Conservation (phyloP, 1,140 invertebrate species). For the Danaus plexippus region DNA sequence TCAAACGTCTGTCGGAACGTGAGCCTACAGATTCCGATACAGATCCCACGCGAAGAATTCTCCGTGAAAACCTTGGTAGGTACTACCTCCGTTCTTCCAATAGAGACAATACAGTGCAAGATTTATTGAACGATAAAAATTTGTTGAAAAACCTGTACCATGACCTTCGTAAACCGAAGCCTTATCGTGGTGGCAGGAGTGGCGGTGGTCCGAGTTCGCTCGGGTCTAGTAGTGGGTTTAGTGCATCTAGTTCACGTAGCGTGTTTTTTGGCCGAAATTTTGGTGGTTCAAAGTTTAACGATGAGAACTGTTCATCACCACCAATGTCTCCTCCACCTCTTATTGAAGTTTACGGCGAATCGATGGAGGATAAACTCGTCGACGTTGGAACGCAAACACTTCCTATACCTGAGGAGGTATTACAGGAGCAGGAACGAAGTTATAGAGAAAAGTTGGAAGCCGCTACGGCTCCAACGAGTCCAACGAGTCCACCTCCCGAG, state of each 20-base stretch:
- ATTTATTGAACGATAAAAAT: conserved; percentile 79
- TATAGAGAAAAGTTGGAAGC: conserved; percentile 53
- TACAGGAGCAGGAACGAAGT: conserved; percentile 64
- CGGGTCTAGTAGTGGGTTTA: conserved; percentile 20
- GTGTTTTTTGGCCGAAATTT: conserved; percentile 50
- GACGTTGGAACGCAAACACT: conserved; percentile 76
- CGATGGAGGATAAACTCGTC: conserved; percentile 64
- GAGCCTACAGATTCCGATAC: conserved; percentile 45
- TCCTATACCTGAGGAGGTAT: conserved; percentile 70
- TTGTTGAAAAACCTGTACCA: conserved; percentile 81
- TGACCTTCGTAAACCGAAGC: conserved; percentile 78
- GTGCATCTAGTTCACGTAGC: conserved; percentile 44
- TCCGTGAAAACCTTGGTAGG: conserved; percentile 77
- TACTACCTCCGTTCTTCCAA: conserved; percentile 78
- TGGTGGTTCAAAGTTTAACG: conserved; percentile 37
- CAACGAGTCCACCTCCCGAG: conserved; percentile 49
- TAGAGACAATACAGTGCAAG: conserved; percentile 78
- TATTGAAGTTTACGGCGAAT: conserved; percentile 77
- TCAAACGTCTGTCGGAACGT: conserved; percentile 53
- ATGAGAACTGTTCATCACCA: conserved; percentile 55
- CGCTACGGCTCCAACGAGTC: conserved; percentile 44
- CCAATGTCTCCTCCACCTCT: conserved; percentile 75
- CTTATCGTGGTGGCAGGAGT: conserved; percentile 72
- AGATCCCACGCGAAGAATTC: conserved; percentile 73
- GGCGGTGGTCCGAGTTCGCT: conserved; percentile 41